phyloP scores from a whole-genome alignment of 2,797 vertebrate species.

The Gadopsis bispinosus region DNA sequence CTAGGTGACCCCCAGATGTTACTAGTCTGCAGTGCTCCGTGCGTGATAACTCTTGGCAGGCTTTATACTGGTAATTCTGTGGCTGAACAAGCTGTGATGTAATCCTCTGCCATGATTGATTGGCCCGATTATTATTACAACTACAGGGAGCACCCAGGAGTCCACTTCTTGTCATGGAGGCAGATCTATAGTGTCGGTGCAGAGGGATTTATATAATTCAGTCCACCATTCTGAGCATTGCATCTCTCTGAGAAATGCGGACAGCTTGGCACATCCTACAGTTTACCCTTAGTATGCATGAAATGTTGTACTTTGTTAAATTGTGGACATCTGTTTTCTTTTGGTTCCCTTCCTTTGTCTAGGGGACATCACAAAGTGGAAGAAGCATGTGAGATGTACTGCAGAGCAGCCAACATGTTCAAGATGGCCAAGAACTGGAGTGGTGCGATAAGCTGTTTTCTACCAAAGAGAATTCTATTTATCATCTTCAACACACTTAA shows the following conservation, averaged over 20 bases:
- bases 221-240: neutral
- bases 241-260: conserved; percentile 18
- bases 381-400: conserved; percentile 99
- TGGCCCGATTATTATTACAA: conserved; percentile 48
- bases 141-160: conserved; percentile 45
- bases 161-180: conserved; percentile 35
- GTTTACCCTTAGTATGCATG: neutral
- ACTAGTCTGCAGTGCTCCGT: conserved; percentile 5
- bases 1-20: conserved; percentile 47
- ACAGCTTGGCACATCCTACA: neutral
- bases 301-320: neutral
- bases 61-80: conserved; percentile 44
- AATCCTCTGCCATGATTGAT: conserved; percentile 56
- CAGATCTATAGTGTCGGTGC: conserved; percentile 23
- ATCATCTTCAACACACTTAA: conserved; percentile 21
- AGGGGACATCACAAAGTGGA: conserved; percentile 96
- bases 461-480: neutral
- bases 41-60: conserved; percentile 18
- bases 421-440: conserved; percentile 99
- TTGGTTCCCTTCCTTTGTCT: conserved; percentile 52
- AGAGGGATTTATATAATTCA: conserved; percentile 32
- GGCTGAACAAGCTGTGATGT: conserved; percentile 47
- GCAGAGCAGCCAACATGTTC: conserved; percentile 99
- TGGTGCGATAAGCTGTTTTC: conserved; percentile 83
- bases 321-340: neutral